Base-by-base conservation (phyloP, 2,797 vertebrate species). In the Tokudaia tokunoshimensis region DNA sequence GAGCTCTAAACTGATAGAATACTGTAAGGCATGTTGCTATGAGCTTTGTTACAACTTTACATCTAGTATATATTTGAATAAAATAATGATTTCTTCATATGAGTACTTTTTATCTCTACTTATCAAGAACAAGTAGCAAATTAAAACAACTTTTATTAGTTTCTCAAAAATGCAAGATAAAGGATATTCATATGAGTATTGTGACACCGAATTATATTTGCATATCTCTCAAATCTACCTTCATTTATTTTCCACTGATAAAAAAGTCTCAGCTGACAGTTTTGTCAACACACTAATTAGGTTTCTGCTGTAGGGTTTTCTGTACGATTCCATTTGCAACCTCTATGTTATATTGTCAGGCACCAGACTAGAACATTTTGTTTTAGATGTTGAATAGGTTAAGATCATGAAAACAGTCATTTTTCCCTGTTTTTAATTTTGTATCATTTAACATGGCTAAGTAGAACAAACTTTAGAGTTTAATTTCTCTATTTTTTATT, bases 221-320 rank as follows among this genome's bases (percentile, higher is more conserved):
- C 91, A 96, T 96, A 98, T 96, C 97, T 98, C 94, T 98, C 96
- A 98, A 98, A 98, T 98, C 94, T 94, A 97, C 92, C 89, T 93
- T 97, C 94, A 97, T 98, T 98, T 98, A 97, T 98, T 98, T 98
- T 91, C 81, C 26, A 76, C 74, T 98, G 97, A 91, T 97, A 98
- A 97, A 97, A 97, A 97, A 96, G 91, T 93, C 97, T 97, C 97
- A 97, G 91, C 94, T 98, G 98, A 98, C 98, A 98, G 95, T 94
- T 97, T 94, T 98, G 98, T 96, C 97, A 98, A 96, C 97, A 97
- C 34, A 29, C 95, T 98, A 98, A 98, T 98, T 98, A 98, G 98
- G 94, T 98, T 97, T 98, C 97, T 97, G 96, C 87, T 97, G 94
- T 91, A 95, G 93, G 95, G 78, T 96, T 98, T 98, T 98, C 96